phyloP scores from a whole-genome alignment of 2,113 vertebrate species.

The Pterophyllum scalare region DNA sequence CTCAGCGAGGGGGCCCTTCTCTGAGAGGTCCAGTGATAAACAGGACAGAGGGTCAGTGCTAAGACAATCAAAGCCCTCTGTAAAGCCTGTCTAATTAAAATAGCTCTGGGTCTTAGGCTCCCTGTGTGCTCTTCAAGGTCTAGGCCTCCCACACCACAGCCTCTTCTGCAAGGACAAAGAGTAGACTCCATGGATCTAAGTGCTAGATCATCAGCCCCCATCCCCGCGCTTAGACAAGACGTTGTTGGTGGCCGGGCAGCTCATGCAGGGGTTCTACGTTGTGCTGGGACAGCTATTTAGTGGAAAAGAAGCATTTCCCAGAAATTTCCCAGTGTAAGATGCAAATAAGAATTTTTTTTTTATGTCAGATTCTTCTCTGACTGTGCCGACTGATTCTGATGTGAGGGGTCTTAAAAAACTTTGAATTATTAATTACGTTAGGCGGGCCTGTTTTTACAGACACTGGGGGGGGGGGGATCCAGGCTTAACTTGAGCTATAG shows the following conservation, averaged over 20 bases:
- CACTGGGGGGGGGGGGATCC: no score
- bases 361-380: no score
- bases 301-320: constrained; percentile 1
- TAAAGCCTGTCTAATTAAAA: constrained; percentile 76
- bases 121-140: constrained; percentile 26
- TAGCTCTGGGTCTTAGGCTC: constrained; percentile 55
- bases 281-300: constrained; percentile 5
- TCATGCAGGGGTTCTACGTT: constrained; percentile 10
- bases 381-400: no score
- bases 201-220: not conserved
- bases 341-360: constrained; percentile 18
- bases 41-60: constrained; percentile 68
- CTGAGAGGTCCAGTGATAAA: constrained; percentile 72
- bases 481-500: no score
- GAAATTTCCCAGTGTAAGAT: constrained; percentile 1
- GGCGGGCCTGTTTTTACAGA: no score
- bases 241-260: constrained; percentile 32
- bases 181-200: not conserved
- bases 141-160: constrained; percentile 35
- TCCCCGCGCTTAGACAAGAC: constrained; percentile 15
- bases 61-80: constrained; percentile 74
- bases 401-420: no score
- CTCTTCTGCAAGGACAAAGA: not conserved
- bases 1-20: constrained; percentile 56
- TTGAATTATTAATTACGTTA: no score